Evolutionary conservation across 2,888 invertebrate genomes (phyloP).

Genomic region (Globia sparganii): DNA sequence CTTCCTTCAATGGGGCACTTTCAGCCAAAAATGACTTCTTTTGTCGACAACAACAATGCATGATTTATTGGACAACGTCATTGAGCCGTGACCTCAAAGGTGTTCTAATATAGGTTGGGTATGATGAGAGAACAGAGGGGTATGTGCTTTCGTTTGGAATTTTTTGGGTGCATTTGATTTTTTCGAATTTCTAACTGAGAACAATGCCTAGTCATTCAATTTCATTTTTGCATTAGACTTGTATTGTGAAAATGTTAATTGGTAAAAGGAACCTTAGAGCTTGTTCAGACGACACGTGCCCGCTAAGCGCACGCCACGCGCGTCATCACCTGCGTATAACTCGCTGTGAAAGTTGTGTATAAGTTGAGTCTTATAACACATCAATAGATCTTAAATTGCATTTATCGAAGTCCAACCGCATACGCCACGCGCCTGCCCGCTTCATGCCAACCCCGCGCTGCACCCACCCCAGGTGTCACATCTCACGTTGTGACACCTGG

Average conservation of each 20-base stretch:
- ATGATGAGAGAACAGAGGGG: conserved; percentile 36
- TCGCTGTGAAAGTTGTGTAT: too few species aligned
- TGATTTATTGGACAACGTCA: conserved; percentile 81
- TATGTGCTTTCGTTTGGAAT: not conserved
- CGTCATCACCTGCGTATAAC: too few species aligned
- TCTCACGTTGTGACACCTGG: too few species aligned
- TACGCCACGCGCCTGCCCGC: too few species aligned
- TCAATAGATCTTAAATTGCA: too few species aligned
- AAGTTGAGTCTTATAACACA: too few species aligned
- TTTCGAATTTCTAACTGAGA: not conserved
- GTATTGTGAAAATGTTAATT: not conserved
- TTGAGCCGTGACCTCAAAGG: conserved; percentile 71
- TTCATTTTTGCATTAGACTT: not conserved
- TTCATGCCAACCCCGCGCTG: too few species aligned
- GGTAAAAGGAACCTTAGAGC: not conserved
- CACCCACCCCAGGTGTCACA: too few species aligned
- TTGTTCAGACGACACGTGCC: too few species aligned
- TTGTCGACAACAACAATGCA: conserved; percentile 86
- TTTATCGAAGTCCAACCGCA: too few species aligned
- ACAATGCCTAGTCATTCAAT: not conserved
- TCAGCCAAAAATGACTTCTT: conserved; percentile 87
- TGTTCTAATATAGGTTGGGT: conserved; percentile 63
- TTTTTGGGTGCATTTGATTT: not conserved
- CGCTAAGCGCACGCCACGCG: too few species aligned
- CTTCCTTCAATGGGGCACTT: conserved; percentile 81